Evolutionary conservation across 1,140 invertebrate genomes (phyloP).

Genomic region (Drosophila nannoptera): DNA sequence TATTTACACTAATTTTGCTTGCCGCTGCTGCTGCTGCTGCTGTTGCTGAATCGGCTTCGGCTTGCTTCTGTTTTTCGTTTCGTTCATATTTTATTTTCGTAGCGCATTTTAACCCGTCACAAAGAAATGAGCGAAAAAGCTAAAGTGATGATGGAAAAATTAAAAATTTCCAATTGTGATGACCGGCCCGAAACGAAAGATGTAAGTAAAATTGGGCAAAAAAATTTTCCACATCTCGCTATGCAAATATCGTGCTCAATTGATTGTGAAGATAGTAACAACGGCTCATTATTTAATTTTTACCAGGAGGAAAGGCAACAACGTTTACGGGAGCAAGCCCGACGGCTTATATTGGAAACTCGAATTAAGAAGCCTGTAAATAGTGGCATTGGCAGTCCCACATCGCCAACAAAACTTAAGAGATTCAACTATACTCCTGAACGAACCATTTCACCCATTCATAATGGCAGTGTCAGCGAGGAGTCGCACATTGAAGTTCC

Average conservation of each 20-base stretch:
- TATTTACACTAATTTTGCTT: conserved; percentile 19
- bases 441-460: conserved; percentile 76
- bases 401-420: conserved; percentile 68
- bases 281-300: conserved; percentile 3
- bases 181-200: conserved; percentile 79
- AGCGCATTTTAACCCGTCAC: conserved; percentile 84
- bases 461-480: conserved; percentile 60
- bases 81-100: conserved; percentile 58
- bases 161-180: conserved; percentile 84
- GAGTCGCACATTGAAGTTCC: conserved; percentile 53
- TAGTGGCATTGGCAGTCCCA: conserved; percentile 78
- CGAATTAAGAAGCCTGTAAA: conserved; percentile 80
- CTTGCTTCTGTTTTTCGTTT: conserved; percentile 46
- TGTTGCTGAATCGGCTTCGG: conserved; percentile 46
- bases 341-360: conserved; percentile 93
- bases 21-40: conserved; percentile 37
- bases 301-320: conserved; percentile 91
- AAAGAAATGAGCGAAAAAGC: conserved; percentile 94
- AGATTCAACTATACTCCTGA: conserved; percentile 71
- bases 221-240: neutral
- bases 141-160: conserved; percentile 92
- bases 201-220: conserved; percentile 62
- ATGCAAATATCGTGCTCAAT: conserved; percentile 10
- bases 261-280: conserved; percentile 73
- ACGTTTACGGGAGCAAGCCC: conserved; percentile 90